phyloP scores from a whole-genome alignment of 2,797 vertebrate genomes.

The Cephalopachus bancanus region DNA sequence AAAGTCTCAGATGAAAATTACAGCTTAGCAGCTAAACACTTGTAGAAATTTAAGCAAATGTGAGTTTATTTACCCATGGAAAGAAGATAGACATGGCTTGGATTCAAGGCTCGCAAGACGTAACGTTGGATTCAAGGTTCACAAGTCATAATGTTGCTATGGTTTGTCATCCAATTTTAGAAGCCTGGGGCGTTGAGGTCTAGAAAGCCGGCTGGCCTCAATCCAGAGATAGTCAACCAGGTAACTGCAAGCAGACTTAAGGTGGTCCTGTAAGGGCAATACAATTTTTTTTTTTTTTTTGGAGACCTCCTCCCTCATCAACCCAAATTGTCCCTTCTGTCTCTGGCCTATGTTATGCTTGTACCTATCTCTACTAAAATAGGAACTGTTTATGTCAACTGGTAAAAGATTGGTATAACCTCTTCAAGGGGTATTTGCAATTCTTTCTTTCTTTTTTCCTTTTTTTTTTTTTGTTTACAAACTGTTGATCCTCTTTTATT shows the following conservation, averaged over 20 bases:
- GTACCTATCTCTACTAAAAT: conserved; percentile 35
- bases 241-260: conserved; percentile 9
- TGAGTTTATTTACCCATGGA: not conserved
- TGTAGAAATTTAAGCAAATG: not conserved
- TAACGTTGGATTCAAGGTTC: not conserved
- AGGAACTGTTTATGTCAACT: conserved; percentile 5
- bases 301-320: not conserved
- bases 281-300: conserved; percentile 1
- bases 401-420: conserved; percentile 25
- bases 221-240: not conserved
- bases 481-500: no score
- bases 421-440: conserved; percentile 17
- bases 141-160: not conserved
- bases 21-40: not conserved
- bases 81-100: not conserved
- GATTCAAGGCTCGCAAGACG: not conserved
- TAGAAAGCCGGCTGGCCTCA: not conserved
- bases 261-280: not conserved
- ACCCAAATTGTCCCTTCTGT: not conserved
- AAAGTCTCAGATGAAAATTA: not conserved
- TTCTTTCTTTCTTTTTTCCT: not conserved
- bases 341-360: not conserved
- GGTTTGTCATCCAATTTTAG: not conserved
- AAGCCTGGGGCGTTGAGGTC: not conserved
- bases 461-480: no score